Conservation (phyloP, 2,797 vertebrate genomes). For the Malurus splendens region DNA sequence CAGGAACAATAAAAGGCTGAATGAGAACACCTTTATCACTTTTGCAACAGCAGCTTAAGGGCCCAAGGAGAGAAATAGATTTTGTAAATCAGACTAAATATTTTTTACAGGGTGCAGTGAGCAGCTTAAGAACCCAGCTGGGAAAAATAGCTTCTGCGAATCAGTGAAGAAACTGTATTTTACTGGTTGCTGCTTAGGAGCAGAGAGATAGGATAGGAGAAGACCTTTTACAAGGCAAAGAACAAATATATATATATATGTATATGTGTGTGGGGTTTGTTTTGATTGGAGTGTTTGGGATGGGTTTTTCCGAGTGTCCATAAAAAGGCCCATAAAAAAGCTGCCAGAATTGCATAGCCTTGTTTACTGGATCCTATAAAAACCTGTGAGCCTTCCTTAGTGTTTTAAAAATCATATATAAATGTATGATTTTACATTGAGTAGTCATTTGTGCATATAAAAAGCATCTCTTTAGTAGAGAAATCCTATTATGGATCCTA, state of each 20-base stretch:
- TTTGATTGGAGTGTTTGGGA: neutral
- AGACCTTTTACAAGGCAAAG: neutral
- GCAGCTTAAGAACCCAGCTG: neutral
- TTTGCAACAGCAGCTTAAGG: constrained; percentile 34
- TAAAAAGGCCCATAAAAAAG: neutral
- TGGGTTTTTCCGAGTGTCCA: neutral
- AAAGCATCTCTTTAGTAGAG: neutral
- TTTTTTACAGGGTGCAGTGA: constrained; percentile 30
- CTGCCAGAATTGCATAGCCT: neutral
- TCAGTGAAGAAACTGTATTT: constrained; percentile 9
- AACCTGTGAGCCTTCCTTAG: neutral
- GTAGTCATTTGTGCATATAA: neutral
- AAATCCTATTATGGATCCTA: neutral
- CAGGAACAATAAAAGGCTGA: constrained; percentile 28
- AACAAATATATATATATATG: neutral
- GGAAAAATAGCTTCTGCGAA: constrained; percentile 26
- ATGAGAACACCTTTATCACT: constrained; percentile 35
- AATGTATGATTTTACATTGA: neutral
- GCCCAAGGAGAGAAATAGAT: constrained; percentile 43
- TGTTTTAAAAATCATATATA: neutral
- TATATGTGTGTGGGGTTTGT: neutral
- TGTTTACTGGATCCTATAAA: neutral
- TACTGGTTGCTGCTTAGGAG: neutral
- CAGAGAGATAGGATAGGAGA: neutral
- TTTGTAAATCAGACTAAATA: constrained; percentile 48